Conservation (phyloP, 64 coral and sea anemone genomes). For the Cladopsammia gracilis region DNA sequence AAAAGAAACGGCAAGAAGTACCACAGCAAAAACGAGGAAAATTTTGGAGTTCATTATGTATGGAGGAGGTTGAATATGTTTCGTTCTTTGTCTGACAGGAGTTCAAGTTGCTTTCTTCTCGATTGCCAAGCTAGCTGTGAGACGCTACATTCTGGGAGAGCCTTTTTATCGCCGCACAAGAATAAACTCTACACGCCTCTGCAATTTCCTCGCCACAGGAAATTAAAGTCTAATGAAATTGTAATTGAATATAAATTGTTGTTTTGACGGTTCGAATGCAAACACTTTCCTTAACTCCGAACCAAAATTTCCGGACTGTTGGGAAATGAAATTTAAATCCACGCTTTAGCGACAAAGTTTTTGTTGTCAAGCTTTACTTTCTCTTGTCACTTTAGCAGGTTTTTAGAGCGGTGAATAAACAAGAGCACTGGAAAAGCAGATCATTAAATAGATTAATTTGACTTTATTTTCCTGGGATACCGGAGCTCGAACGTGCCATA, state of each 20-base stretch:
- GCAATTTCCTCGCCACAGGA: conserved; percentile 32
- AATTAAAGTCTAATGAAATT: conserved; percentile 15
- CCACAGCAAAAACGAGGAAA: conserved; percentile 53
- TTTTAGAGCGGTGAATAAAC: too few relatives aligned
- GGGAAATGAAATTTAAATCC: too few relatives aligned
- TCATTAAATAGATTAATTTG: too few relatives aligned
- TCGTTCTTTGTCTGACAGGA: too few relatives aligned
- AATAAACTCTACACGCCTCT: background rate
- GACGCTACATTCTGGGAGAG: background rate
- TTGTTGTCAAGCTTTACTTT: too few relatives aligned
- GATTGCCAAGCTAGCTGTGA: background rate
- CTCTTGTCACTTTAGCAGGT: too few relatives aligned
- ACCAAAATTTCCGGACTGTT: background rate
- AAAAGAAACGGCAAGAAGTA: conserved; percentile 69
- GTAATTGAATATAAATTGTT: conserved; percentile 32
- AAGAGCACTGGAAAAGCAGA: too few relatives aligned
- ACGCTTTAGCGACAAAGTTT: too few relatives aligned
- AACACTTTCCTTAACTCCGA: background rate
- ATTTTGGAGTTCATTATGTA: conserved; percentile 72
- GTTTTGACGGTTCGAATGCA: conserved; percentile 12
- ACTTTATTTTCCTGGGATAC: too few relatives aligned
- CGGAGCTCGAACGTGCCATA: too few relatives aligned
- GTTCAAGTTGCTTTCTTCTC: background rate
- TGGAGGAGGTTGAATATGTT: background rate
- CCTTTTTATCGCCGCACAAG: background rate